phyloP scores from a whole-genome alignment of 2,113 vertebrate species.

The Crocuta crocuta region DNA sequence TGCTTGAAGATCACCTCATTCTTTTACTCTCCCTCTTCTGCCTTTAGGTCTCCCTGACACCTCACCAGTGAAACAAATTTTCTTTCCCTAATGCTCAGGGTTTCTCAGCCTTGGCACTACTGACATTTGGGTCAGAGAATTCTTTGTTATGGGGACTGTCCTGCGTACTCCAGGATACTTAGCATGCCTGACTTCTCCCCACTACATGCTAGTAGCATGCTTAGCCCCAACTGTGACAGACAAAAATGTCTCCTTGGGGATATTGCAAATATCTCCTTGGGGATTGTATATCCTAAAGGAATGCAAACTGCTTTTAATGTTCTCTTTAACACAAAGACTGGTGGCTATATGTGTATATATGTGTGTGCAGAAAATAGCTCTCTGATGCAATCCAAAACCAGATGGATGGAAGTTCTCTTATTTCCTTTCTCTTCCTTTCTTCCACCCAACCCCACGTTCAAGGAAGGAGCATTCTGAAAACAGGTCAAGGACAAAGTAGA shows the following conservation, averaged over 20 bases:
- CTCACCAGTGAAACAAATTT: neutral
- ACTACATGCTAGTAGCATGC: neutral
- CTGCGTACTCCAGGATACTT: neutral
- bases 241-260: neutral
- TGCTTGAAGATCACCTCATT: neutral
- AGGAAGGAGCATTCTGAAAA: neutral
- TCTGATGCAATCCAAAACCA: neutral
- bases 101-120: neutral
- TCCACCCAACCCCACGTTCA: neutral
- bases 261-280: neutral
- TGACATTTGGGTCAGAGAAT: neutral
- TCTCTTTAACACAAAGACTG: neutral
- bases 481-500: neutral
- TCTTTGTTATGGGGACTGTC: neutral
- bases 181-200: neutral
- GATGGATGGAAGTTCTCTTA: neutral
- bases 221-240: neutral
- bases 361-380: too few relatives aligned
- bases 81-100: neutral
- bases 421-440: neutral
- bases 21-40: neutral
- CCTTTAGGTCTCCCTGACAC: neutral
- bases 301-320: neutral
- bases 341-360: rapidly evolving
- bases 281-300: neutral